Base-by-base conservation (phyloP, 2,113 vertebrate species). In the Aptenodytes forsteri region DNA sequence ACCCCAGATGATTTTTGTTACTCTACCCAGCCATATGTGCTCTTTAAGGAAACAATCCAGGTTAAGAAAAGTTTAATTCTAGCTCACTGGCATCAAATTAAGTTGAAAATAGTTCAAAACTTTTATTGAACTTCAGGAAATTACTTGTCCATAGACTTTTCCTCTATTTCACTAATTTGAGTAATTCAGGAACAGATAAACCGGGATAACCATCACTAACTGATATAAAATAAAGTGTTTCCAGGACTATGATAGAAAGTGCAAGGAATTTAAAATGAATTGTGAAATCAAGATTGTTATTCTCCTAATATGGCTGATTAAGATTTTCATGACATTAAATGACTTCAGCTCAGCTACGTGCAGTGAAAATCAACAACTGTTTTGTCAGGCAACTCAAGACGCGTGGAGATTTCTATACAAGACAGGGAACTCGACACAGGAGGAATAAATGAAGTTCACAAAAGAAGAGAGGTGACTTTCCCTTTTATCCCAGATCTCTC, bases 21-120 rank as follows among this genome's bases (percentile, higher is more conserved):
- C 40, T 78, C 69, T 71, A 7, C n/a, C 47, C 76, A 78, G 19
- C 44, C 2, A 0, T 49, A 12, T 84, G 69, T 42, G 47, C 47
- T 71, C 65, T 72, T 62, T 54, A 50, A 96, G 70, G 21, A 90
- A 96, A 91, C 23, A 40, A 83, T 90, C 50, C 58, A 77, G 73
- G 73, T 91, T 77, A 89, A 59, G 42, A 16, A 25, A 76, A 96
- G 58, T 95, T 82, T 86, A 70, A 89, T 94, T 95, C 71, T 59
- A 62, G 16, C 20, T 91, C 73, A 11, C 25, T 87, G 30, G 29
- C 46, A 83, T 52, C 56, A 42, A 87, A 89, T 19, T 54, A 54
- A 66, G 47, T 91, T 83, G 87, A 87, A 44, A 67, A 67, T 29
- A 10, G 27, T 75, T 93, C 69, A 36, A 10, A 96, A 95, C 30